These are phyloP conservation scores for Lamellibrachia satsuma DNA, from an alignment of 2,888 invertebrate genomes.

Conservation along the genomic window DNA sequence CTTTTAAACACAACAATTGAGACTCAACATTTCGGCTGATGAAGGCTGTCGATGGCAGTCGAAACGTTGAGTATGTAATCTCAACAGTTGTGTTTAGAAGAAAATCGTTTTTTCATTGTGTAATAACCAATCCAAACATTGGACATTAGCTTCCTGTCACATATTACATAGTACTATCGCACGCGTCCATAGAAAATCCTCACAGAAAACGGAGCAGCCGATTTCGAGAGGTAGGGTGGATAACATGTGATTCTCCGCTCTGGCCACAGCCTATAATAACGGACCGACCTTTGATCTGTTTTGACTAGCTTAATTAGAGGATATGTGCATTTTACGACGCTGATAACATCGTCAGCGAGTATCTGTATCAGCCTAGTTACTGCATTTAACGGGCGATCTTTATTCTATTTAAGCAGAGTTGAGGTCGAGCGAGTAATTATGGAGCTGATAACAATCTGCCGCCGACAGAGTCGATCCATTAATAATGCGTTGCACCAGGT, in stretches of 20 bases:
- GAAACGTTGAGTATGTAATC: too few species aligned
- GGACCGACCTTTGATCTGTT: slow-evolving; percentile 10
- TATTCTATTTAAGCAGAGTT: not conserved
- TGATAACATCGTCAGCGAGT: slow-evolving; percentile 4
- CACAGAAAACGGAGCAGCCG: not conserved
- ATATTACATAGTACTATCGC: not conserved
- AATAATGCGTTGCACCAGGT: not conserved
- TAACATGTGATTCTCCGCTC: not conserved
- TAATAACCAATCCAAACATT: not conserved
- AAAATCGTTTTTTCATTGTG: not conserved
- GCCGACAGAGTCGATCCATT: not conserved
- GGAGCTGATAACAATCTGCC: not conserved
- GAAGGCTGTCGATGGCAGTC: too few species aligned
- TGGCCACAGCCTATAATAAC: not conserved
- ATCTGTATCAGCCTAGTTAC: slow-evolving; percentile 7
- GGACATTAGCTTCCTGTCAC: too few species aligned
- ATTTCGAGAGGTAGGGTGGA: not conserved
- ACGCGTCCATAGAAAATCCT: not conserved
- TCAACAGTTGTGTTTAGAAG: too few species aligned
- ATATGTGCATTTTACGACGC: slow-evolving; percentile 13
- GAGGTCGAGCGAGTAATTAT: not conserved
- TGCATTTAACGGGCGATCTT: slow-evolving; percentile 13
- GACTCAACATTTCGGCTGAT: too few species aligned
- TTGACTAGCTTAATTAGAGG: slow-evolving; percentile 3
- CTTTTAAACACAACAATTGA: too few species aligned